These are phyloP conservation scores for Aplodontia rufa DNA, from an alignment of 2,113 vertebrate genomes.

Conservation along the genomic window DNA sequence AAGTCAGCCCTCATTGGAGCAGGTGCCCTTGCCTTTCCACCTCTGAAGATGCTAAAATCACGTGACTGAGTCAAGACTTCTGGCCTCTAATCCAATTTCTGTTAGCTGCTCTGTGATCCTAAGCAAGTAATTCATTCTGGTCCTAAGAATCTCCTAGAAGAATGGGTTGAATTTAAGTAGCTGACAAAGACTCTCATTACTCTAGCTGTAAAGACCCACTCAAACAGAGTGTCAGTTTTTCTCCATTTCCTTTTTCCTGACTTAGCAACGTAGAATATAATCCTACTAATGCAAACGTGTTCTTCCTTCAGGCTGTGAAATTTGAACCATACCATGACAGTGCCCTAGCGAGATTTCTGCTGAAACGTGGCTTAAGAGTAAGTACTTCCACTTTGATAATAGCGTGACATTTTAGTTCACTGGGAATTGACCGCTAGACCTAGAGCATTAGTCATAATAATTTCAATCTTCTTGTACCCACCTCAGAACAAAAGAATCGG, in stretches of 20 bases:
- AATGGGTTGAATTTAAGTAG: background rate
- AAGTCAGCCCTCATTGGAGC: background rate
- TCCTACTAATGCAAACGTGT: background rate
- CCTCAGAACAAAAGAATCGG: slow-evolving; percentile 96
- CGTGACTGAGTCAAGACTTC: background rate
- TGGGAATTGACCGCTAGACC: background rate
- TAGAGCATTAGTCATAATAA: background rate
- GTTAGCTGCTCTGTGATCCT: background rate
- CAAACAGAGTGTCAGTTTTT: background rate
- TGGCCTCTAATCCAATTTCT: background rate
- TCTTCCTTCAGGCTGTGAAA: slow-evolving; percentile 92
- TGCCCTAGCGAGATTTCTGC: slow-evolving; percentile 94
- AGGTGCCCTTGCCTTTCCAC: background rate
- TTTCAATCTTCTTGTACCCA: slow-evolving; percentile 68
- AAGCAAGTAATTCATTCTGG: background rate
- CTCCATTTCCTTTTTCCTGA: background rate
- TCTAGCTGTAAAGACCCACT: background rate
- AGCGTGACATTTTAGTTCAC: background rate
- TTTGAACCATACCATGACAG: slow-evolving; percentile 99
- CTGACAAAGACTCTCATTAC: background rate
- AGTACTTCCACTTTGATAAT: slow-evolving; percentile 75
- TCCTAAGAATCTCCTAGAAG: background rate
- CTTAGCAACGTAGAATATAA: background rate
- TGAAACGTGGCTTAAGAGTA: slow-evolving; percentile 95
- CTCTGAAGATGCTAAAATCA: background rate